Percentiles rank a stretch among this genome's conserved stretches.
Conservation (phyloP, 1,140 invertebrate genomes). For the Ruditapes philippinarum region DNA sequence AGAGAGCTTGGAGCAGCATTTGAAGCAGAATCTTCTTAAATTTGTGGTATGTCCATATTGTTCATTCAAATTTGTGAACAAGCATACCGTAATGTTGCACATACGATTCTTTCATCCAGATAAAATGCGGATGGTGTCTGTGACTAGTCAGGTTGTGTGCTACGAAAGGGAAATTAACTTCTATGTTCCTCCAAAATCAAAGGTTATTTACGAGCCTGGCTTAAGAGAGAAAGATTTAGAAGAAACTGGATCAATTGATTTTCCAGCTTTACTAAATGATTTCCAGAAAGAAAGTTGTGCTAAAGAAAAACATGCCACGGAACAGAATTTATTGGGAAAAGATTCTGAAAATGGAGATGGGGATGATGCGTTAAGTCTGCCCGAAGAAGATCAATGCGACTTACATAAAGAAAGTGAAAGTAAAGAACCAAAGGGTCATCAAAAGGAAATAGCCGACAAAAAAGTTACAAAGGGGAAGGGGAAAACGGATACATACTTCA, state of each 20-base stretch:
- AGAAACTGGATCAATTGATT: constrained; percentile 21
- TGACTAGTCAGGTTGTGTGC: constrained; percentile 66
- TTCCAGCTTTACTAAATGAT: constrained; percentile 50
- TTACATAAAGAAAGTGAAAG: constrained; percentile 29
- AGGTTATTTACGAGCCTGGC: neutral
- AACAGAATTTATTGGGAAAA: neutral
- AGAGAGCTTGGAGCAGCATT: constrained; percentile 47
- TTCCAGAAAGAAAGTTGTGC: constrained; percentile 2
- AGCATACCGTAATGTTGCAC: constrained; percentile 40
- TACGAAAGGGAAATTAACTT: constrained; percentile 58
- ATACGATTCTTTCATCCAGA: constrained; percentile 60
- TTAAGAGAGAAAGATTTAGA: neutral
- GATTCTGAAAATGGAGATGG: constrained; percentile 17
- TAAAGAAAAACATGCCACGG: neutral
- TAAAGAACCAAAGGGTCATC: neutral
- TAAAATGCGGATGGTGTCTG: constrained; percentile 43
- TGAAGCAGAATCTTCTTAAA: constrained; percentile 62
- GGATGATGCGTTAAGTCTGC: constrained; percentile 5
- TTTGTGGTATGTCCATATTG: constrained; percentile 65
- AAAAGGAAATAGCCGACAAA: neutral
- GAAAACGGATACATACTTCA: neutral
- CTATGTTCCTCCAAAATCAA: constrained; percentile 23
- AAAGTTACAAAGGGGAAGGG: neutral
- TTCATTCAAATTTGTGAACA: constrained; percentile 66
- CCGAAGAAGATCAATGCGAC: constrained; percentile 25